Base-by-base conservation (phyloP, 2,888 invertebrate genomes). In the Mimachlamys varia region DNA sequence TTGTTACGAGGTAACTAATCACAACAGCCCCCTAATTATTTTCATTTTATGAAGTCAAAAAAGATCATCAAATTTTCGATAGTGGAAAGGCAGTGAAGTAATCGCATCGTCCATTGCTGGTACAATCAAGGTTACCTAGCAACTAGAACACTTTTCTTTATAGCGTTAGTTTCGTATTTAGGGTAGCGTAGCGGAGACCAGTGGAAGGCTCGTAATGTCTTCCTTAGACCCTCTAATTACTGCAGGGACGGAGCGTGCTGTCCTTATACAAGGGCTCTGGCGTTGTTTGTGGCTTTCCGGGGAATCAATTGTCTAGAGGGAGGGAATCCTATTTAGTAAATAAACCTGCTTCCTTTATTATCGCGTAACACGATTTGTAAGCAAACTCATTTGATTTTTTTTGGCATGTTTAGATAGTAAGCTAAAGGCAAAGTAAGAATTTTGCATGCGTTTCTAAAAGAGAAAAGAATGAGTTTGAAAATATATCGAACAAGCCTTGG, bases 261-360 rank as follows among this genome's bases (percentile, higher is more conserved):
- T 0, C 13, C 76, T 33, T 76, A 76, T 27, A 12, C 33, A 22
- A 33, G 13, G 10, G 76, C 22, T 33, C 33, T 3, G 76, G 33
- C 33, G 7, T 33, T 19, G 76, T 76, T 76, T 76, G 33, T 10
- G 76, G 76, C 33, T 76, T 33, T 27, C 13, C 27, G 0, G 7
- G 76, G 12, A 76, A 76, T 76, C 76, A 76, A 76, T 76, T 76
- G 76, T 76, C 76, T 33, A 76, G 33, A 76, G 33, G 33, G 33
- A 76, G 58, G 58, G 22, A n/a, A 58, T 58, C 19, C 19, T 19
- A 58, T 58, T 58, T 22, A 76, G 76, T 76, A 76, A 33, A 76
- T 76, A 76, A 22, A 76, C 76, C 33, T 0, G 0, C 33, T 76
- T 27, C 27, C 5, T 33, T 33, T 76, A 4, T 76, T 76, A 76